Conservation (phyloP, 2,888 invertebrate species). For the Drosophila diplacantha region DNA sequence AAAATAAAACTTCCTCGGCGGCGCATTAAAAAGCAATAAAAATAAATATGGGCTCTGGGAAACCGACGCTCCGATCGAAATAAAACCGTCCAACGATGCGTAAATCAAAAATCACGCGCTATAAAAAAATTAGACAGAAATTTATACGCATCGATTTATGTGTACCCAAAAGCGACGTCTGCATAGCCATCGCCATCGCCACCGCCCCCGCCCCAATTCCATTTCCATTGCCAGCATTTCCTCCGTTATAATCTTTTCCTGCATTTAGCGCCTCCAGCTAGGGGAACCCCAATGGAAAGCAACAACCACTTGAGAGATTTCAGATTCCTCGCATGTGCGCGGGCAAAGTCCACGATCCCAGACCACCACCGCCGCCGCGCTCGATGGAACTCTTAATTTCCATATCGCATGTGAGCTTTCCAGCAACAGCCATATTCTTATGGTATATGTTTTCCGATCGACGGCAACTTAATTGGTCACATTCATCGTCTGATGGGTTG, state of each 20-base stretch:
- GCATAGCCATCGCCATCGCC: constrained; percentile 10
- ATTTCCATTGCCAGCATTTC: constrained; percentile 33
- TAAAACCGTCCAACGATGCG: constrained; percentile 65
- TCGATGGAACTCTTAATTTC: constrained; percentile 19
- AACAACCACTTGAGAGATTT: constrained; percentile 60
- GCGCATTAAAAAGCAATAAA: constrained; percentile 75
- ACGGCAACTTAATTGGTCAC: constrained; percentile 27
- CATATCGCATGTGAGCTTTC: constrained; percentile 26
- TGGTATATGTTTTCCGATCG: constrained; percentile 14
- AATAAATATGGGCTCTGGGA: constrained; percentile 65
- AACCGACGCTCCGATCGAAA: constrained; percentile 51
- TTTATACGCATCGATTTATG: constrained; percentile 52
- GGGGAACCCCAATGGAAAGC: constrained; percentile 21
- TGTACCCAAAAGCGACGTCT: constrained; percentile 41
- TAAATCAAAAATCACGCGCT: constrained; percentile 71
- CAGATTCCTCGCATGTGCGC: constrained; percentile 27
- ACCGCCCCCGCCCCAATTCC: constrained; percentile 15
- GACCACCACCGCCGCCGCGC: constrained; percentile 3
- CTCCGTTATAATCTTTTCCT: constrained; percentile 59
- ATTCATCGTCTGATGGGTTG: background rate
- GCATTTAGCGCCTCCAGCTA: constrained; percentile 62
- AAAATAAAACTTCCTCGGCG: constrained; percentile 63
- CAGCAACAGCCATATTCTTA: constrained; percentile 1
- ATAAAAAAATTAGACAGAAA: constrained; percentile 64
- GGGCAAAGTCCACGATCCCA: constrained; percentile 7